Conservation (phyloP, 1,140 invertebrate genomes). For the Leptinotarsa defecta region DNA sequence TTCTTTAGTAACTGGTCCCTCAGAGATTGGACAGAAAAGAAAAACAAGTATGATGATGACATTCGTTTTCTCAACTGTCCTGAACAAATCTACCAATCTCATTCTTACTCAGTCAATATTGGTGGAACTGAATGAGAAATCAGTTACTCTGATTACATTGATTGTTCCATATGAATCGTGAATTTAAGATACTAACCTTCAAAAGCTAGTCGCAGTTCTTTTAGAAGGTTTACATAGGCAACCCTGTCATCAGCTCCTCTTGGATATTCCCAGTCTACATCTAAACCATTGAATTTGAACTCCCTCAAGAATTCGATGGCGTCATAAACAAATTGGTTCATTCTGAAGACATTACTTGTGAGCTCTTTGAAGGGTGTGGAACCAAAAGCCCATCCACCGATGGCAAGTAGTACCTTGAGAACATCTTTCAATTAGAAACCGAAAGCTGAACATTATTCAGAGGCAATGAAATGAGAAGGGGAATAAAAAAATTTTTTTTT, state of each 20-base stretch:
- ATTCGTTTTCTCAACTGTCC: background rate
- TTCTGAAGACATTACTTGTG: conserved; percentile 86
- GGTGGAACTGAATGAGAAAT: too few species aligned
- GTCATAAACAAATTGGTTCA: conserved; percentile 95
- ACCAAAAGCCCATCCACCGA: conserved; percentile 94
- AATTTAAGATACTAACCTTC: conserved; percentile 61
- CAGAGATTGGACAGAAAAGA: background rate
- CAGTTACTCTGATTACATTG: too few species aligned
- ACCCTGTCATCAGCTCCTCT: conserved; percentile 83
- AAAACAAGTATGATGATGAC: background rate
- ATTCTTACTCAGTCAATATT: too few species aligned
- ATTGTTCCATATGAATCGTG: too few species aligned
- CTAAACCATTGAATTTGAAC: conserved; percentile 92
- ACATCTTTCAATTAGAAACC: background rate
- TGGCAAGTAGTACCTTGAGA: conserved; percentile 78
- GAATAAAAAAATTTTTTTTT: too few species aligned
- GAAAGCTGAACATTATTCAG: background rate
- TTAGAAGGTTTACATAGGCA: conserved; percentile 79
- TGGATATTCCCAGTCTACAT: conserved; percentile 97
- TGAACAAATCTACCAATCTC: too few species aligned
- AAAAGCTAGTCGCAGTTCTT: conserved; percentile 85
- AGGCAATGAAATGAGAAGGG: background rate
- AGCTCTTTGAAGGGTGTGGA: conserved; percentile 91
- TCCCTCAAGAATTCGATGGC: conserved; percentile 90
- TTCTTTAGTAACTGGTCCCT: too few species aligned